phyloP scores from a whole-genome alignment of 2,888 invertebrate genomes.

The Argyresthia goedartella region DNA sequence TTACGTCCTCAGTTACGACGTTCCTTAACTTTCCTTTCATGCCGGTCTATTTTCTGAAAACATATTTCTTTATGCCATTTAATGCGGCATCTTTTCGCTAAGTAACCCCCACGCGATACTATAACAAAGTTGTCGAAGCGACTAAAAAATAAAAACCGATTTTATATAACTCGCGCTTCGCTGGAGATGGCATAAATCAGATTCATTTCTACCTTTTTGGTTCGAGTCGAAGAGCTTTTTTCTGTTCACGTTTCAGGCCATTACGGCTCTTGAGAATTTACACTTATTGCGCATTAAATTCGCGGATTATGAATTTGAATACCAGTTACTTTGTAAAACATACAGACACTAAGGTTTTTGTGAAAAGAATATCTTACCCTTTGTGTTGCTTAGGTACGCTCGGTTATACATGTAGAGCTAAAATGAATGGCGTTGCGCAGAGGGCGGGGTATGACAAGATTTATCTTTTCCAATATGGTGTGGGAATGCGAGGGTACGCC shows the following conservation, averaged over 20 bases:
- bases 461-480: slow-evolving; percentile 58
- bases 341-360: not conserved
- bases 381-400: not conserved
- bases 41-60: slow-evolving; percentile 60
- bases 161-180: slow-evolving; percentile 37
- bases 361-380: not conserved
- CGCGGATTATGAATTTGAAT: slow-evolving; percentile 22
- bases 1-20: slow-evolving; percentile 61
- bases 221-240: slow-evolving; percentile 35
- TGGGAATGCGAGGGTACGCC: slow-evolving; percentile 39
- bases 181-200: slow-evolving; percentile 59
- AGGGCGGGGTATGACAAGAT: slow-evolving; percentile 49
- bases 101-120: slow-evolving; percentile 48
- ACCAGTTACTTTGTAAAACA: not conserved
- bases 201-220: slow-evolving; percentile 40
- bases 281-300: slow-evolving; percentile 27
- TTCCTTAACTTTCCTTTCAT: slow-evolving; percentile 62
- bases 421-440: slow-evolving; percentile 31
- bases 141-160: slow-evolving; percentile 50
- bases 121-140: slow-evolving; percentile 14
- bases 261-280: slow-evolving; percentile 40
- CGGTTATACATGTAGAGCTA: not conserved
- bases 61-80: slow-evolving; percentile 67
- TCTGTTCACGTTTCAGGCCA: slow-evolving; percentile 21
- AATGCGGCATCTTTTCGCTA: slow-evolving; percentile 63